Conservation (phyloP, 2,113 vertebrate species). For the Entelurus aequoreus region DNA sequence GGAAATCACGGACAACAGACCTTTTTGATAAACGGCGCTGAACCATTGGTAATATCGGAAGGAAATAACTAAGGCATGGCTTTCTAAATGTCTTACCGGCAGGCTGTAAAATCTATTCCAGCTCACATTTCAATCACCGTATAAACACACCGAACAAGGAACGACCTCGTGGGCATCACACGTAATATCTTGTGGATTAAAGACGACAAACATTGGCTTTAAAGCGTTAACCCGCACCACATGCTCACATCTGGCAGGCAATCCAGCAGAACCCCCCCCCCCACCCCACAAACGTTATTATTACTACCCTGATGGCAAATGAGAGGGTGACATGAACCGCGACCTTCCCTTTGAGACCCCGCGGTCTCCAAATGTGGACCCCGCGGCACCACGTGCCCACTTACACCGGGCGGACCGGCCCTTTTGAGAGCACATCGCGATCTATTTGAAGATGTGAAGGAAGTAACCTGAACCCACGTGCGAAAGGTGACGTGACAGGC, state of each 20-base stretch:
- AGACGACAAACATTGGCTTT: conserved; percentile 2
- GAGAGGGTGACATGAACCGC: conserved; percentile 39
- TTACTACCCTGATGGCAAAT: conserved; percentile 22
- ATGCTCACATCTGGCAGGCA: conserved; percentile 18
- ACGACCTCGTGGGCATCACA: neutral
- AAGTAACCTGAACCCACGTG: conserved; percentile 47
- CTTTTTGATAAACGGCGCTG: neutral
- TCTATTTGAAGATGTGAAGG: conserved; percentile 47
- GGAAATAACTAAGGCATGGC: neutral
- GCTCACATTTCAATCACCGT: conserved; percentile 14
- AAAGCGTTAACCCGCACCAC: neutral
- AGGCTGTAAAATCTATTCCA: conserved; percentile 12
- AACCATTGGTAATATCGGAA: neutral
- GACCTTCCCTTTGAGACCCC: conserved; percentile 27
- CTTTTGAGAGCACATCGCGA: conserved; percentile 38
- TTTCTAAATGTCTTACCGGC: neutral
- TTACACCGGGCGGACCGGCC: conserved; percentile 42
- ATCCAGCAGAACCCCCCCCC: conserved; percentile 5
- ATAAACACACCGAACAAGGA: neutral
- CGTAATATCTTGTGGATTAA: conserved; percentile 1
- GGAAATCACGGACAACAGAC: neutral
- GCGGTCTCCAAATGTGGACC: conserved; percentile 37
- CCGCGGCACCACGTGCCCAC: conserved; percentile 35
- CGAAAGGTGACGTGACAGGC: conserved; percentile 26
- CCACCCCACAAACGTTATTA: neutral